Conservation (phyloP, 2,797 vertebrate genomes). For the Merluccius polli region DNA sequence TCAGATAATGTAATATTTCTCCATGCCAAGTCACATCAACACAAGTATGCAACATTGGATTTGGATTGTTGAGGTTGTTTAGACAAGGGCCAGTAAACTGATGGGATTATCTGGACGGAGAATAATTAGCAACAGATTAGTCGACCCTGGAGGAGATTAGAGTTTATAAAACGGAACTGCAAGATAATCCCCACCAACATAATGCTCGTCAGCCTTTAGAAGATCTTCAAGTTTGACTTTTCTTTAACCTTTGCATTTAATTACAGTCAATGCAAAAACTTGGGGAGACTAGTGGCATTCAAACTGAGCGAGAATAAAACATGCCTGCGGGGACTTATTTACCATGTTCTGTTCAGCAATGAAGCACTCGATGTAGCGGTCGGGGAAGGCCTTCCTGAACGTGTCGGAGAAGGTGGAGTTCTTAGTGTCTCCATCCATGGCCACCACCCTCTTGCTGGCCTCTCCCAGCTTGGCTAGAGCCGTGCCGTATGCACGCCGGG, state of each 20-base stretch:
- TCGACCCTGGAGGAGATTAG: conserved; percentile 42
- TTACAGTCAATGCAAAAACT: neutral
- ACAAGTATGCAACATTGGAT: neutral
- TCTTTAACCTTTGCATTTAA: neutral
- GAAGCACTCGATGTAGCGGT: conserved; percentile 86
- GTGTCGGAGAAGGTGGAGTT: conserved; percentile 83
- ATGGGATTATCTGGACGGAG: conserved; percentile 23
- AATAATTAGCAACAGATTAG: conserved; percentile 50
- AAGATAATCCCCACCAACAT: conserved; percentile 16
- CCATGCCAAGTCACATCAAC: neutral
- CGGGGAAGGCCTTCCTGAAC: conserved; percentile 82
- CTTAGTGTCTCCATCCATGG: conserved; percentile 83
- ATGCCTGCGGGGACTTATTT: neutral
- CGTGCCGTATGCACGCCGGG: conserved; percentile 80
- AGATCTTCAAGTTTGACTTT: neutral
- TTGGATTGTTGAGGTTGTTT: neutral
- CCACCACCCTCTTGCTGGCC: conserved; percentile 75
- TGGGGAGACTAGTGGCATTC: neutral
- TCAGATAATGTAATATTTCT: neutral
- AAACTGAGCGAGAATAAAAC: neutral
- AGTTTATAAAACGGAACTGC: conserved; percentile 2
- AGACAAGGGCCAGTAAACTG: neutral
- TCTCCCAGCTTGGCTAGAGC: conserved; percentile 78
- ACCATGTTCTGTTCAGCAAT: conserved; percentile 82
- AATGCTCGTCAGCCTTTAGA: neutral